phyloP scores from a whole-genome alignment of 2,888 invertebrate genomes.

The Polymixis flavicincta region DNA sequence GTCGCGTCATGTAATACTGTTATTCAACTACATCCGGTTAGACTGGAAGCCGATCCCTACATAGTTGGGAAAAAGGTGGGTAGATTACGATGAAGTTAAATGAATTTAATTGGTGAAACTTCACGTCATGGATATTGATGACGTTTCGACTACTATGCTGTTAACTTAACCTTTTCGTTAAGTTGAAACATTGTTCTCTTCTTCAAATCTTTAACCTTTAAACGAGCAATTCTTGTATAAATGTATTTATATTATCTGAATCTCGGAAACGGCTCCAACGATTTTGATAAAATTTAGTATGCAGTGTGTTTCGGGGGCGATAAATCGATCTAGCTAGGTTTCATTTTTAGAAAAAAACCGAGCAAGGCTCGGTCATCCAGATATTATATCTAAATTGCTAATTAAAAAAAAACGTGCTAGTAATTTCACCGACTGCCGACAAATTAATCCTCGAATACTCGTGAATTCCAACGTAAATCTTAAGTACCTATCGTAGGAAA shows the following conservation, averaged over 20 bases:
- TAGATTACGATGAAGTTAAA: not conserved
- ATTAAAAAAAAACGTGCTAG: conserved; percentile 18
- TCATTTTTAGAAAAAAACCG: too few relatives aligned
- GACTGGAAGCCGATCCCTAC: too few relatives aligned
- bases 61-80: too few relatives aligned
- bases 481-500: conserved; percentile 32
- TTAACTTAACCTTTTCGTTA: not conserved
- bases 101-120: not conserved
- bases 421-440: conserved; percentile 28
- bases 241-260: too few relatives aligned
- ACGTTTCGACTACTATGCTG: not conserved
- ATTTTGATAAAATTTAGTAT: too few relatives aligned
- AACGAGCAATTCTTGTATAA: too few relatives aligned
- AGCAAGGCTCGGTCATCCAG: too few relatives aligned
- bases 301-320: too few relatives aligned
- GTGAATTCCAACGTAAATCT: conserved; percentile 44
- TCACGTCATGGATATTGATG: not conserved
- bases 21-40: too few relatives aligned
- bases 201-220: not conserved
- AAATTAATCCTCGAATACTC: conserved; percentile 46
- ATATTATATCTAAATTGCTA: not conserved
- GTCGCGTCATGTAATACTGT: too few relatives aligned
- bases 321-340: too few relatives aligned
- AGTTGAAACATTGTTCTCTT: not conserved
- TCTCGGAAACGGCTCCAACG: too few relatives aligned